Base-by-base conservation (phyloP, 2,888 invertebrate species). In the Eupeodes latifasciatus region DNA sequence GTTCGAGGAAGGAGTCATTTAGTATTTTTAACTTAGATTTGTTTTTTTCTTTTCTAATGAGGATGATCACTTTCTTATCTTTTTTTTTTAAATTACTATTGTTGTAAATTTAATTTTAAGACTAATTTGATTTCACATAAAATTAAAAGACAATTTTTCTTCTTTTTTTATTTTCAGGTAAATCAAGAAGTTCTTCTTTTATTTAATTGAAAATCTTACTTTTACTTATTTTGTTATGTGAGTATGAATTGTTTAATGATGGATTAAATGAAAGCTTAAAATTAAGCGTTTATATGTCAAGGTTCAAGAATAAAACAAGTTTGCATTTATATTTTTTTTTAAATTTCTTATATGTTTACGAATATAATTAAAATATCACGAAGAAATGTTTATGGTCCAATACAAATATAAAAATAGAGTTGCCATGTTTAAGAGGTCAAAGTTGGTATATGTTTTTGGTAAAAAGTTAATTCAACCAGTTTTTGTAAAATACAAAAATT, bases 101-200 rank as follows among this genome's bases (percentile, higher is more conserved):
- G 12, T 57, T 57, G 19, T 55, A 55, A 19, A 47, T 10, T 27
- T 27, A 12, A 2, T 59, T 59, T 59, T 1, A 36, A 34, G 3
- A 14, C 27, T 2, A 27, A 57, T 34, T 59, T 34, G 14, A 59
- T 49, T 16, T 66, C 49, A 47, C 27, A 69, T 12, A 69, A 27
- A 44, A 55, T 19, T 53, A 1, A 67, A 49, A 1, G 47, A 47
- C 57, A 47, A 6, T 36, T 5, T 12, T 5, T 36, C 61, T 69
- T n/a, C 10, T 69, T n/a, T 27, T 61, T 78, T 69, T 69, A 40
- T 53, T 76, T 76, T 19, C 78, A 78, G 78, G 78, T 78, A 78
- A 78, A 61, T 51, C 47, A 53, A 69, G 7, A 69, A 36, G 6
- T 40, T 5, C 12, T 69, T 66, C 47, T 47, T 66, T 27, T 66